Percentiles rank a stretch among this genome's conserved stretches.
Conservation (phyloP, 2,888 invertebrate genomes). For the Leptura quadrifasciata region DNA sequence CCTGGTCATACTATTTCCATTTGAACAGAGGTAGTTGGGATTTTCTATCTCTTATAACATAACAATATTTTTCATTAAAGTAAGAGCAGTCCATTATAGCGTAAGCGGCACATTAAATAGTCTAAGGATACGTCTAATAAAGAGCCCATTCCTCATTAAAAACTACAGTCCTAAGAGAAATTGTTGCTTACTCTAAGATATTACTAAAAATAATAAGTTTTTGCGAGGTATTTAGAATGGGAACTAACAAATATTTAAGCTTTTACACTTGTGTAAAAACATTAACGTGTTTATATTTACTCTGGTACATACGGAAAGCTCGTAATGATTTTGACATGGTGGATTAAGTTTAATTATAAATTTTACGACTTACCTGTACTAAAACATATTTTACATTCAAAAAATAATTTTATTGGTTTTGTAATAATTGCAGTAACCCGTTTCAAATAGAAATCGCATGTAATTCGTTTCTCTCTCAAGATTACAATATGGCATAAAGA, state of each 20-base stretch:
- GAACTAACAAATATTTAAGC: neutral
- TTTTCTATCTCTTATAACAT: too few species aligned
- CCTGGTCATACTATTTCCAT: too few species aligned
- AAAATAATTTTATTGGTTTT: conserved; percentile 5
- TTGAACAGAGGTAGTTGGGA: too few species aligned
- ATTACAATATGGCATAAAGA: neutral
- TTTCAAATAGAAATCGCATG: neutral
- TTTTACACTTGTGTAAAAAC: neutral
- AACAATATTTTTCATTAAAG: too few species aligned
- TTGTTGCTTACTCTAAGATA: too few species aligned
- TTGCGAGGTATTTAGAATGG: neutral
- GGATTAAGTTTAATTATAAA: conserved; percentile 19
- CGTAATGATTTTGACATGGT: conserved; percentile 9
- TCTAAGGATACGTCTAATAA: too few species aligned
- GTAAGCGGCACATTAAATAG: too few species aligned
- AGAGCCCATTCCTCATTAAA: too few species aligned
- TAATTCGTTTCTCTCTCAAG: neutral
- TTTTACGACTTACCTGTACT: conserved; percentile 19
- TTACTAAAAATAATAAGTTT: too few species aligned
- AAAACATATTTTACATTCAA: conserved; percentile 16
- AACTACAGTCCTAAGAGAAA: too few species aligned
- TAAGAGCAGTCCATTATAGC: too few species aligned
- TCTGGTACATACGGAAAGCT: neutral
- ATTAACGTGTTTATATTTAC: neutral
- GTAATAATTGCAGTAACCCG: neutral